These are phyloP conservation scores for Drosophila melanica DNA, from an alignment of 1,140 invertebrate genomes.

Conservation along the genomic window DNA sequence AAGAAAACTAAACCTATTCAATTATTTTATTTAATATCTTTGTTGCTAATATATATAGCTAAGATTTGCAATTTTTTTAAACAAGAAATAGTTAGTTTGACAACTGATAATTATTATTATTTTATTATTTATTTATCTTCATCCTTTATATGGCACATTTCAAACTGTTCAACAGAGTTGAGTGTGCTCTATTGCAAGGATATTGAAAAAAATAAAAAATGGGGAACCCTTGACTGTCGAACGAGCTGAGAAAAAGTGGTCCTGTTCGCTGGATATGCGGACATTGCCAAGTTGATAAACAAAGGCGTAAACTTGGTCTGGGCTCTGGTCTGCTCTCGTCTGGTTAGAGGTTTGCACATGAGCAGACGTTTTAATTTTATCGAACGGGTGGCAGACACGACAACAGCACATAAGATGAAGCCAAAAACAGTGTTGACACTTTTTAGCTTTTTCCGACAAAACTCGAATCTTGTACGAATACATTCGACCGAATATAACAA, in stretches of 20 bases:
- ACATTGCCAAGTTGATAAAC: slow-evolving; percentile 68
- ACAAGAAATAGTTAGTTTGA: background rate
- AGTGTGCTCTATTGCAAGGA: slow-evolving; percentile 9
- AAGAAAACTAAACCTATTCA: too few species aligned
- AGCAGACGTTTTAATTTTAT: slow-evolving; percentile 79
- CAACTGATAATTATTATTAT: slow-evolving; percentile 13
- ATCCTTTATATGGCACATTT: slow-evolving; percentile 5
- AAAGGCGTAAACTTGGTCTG: slow-evolving; percentile 58
- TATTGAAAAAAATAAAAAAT: background rate
- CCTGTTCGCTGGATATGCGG: slow-evolving; percentile 14
- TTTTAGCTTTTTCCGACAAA: too few species aligned
- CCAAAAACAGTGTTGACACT: background rate
- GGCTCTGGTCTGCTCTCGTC: slow-evolving; percentile 4
- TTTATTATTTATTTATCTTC: background rate
- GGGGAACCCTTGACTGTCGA: slow-evolving; percentile 6
- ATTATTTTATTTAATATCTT: too few species aligned
- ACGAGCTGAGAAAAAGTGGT: slow-evolving; percentile 40
- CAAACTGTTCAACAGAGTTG: slow-evolving; percentile 22
- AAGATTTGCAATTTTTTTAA: too few species aligned
- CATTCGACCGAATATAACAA: too few species aligned
- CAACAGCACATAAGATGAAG: slow-evolving; percentile 18
- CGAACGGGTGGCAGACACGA: slow-evolving; percentile 66
- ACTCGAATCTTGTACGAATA: too few species aligned
- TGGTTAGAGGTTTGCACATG: slow-evolving; percentile 63
- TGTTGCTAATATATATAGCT: too few species aligned